Conservation (phyloP, 2,113 vertebrate species). For the Oxyura jamaicensis region DNA sequence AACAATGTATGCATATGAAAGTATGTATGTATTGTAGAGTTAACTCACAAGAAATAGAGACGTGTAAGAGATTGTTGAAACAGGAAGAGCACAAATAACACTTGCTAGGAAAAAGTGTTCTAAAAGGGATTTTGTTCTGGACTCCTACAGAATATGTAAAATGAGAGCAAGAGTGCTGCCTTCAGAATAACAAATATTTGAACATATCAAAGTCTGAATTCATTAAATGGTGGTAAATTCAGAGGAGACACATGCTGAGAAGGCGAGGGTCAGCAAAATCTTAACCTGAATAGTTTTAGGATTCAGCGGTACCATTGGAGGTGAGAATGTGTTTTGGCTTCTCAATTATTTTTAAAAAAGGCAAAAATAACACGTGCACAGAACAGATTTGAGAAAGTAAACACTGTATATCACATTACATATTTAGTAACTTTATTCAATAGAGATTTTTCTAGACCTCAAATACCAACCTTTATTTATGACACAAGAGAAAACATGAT, state of each 20-base stretch:
- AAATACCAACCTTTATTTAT: neutral
- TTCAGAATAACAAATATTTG: neutral
- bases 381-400: neutral
- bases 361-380: neutral
- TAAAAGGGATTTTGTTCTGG: neutral
- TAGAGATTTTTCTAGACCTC: neutral
- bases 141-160: neutral
- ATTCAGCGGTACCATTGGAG: neutral
- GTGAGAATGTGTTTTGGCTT: neutral
- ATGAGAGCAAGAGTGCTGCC: neutral
- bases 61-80: neutral
- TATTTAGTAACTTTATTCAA: neutral
- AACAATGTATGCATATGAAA: neutral
- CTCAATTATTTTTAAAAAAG: neutral
- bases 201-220: neutral
- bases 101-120: neutral
- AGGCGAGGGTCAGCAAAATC: neutral
- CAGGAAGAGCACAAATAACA: neutral
- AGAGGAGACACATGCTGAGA: neutral
- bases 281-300: neutral
- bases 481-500: neutral
- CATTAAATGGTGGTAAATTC: neutral
- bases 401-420: neutral
- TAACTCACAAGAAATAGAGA: neutral
- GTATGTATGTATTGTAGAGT: neutral